phyloP scores from a whole-genome alignment of 2,113 vertebrate genomes.

The Rutilus rutilus region DNA sequence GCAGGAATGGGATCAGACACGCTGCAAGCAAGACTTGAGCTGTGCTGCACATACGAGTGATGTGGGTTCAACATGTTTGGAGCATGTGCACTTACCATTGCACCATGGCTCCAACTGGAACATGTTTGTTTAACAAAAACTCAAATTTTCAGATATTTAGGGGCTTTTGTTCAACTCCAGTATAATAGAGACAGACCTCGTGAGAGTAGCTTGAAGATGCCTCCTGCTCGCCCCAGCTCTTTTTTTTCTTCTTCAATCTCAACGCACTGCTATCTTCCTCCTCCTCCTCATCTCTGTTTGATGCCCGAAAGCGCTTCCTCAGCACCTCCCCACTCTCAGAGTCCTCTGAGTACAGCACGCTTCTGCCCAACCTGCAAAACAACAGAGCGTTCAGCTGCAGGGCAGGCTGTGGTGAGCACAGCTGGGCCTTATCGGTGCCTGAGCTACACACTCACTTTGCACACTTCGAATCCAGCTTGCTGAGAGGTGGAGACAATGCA shows the following conservation, averaged over 20 bases:
- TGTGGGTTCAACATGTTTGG: neutral
- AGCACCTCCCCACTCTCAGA: conserved; percentile 86
- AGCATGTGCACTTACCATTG: neutral
- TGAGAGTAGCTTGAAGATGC: conserved; percentile 78
- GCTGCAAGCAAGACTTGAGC: too few relatives aligned
- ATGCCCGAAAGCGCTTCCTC: conserved; percentile 83
- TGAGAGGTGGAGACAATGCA: conserved; percentile 80
- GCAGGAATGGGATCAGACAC: too few relatives aligned
- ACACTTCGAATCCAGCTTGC: conserved; percentile 87
- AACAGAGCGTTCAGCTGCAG: conserved; percentile 33
- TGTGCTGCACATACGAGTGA: too few relatives aligned
- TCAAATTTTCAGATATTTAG: conserved; percentile 7
- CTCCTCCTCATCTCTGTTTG: conserved; percentile 81
- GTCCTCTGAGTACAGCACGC: conserved; percentile 87
- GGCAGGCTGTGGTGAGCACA: neutral
- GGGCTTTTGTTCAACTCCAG: neutral
- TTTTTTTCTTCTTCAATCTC: conserved; percentile 82
- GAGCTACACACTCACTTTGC: conserved; percentile 84
- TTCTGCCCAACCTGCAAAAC: conserved; percentile 81
- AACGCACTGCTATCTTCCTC: conserved; percentile 79
- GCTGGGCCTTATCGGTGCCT: neutral
- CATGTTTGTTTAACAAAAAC: neutral
- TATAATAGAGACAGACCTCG: conserved; percentile 78
- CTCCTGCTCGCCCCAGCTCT: conserved; percentile 86
- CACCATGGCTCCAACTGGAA: too few relatives aligned